Conservation (phyloP, 1,140 invertebrate species). For the Diorhabda elongata region DNA sequence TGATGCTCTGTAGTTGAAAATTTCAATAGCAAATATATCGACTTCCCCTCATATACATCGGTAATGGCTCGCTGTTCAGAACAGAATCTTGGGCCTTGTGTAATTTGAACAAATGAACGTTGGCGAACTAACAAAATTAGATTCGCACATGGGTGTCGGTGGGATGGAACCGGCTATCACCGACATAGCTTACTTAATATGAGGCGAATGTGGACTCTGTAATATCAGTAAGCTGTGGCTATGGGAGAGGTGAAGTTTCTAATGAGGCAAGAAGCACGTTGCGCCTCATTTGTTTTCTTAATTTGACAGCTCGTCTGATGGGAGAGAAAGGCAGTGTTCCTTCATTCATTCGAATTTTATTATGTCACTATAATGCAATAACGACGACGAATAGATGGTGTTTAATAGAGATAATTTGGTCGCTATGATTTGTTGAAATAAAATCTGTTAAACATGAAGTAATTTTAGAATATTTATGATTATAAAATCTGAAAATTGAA, state of each 20-base stretch:
- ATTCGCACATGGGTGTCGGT: constrained; percentile 44
- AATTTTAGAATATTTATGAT: too few species aligned
- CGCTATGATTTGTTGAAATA: too few species aligned
- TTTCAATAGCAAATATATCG: too few species aligned
- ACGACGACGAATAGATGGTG: too few species aligned
- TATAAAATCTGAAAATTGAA: too few species aligned
- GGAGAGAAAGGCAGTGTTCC: not conserved
- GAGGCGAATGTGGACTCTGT: not conserved
- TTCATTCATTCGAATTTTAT: too few species aligned
- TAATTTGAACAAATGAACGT: constrained; percentile 51
- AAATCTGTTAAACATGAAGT: too few species aligned
- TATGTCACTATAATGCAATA: too few species aligned
- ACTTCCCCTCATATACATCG: not conserved
- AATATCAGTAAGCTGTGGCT: not conserved
- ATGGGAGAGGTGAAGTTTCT: constrained; percentile 15
- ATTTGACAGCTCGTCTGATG: constrained; percentile 15
- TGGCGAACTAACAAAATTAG: constrained; percentile 49
- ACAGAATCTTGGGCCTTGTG: constrained; percentile 37
- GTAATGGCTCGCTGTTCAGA: constrained; percentile 26
- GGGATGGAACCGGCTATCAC: not conserved
- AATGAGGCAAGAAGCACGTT: constrained; percentile 22
- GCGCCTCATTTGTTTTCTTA: constrained; percentile 20
- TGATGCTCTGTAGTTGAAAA: too few species aligned
- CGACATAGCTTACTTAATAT: constrained; percentile 16
- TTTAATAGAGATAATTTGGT: too few species aligned